Evolutionary conservation across 2,113 vertebrate genomes (phyloP), one percentile per base, ranked within the genome.

Genomic region (Cyanoramphus novaezelandiae): DNA sequence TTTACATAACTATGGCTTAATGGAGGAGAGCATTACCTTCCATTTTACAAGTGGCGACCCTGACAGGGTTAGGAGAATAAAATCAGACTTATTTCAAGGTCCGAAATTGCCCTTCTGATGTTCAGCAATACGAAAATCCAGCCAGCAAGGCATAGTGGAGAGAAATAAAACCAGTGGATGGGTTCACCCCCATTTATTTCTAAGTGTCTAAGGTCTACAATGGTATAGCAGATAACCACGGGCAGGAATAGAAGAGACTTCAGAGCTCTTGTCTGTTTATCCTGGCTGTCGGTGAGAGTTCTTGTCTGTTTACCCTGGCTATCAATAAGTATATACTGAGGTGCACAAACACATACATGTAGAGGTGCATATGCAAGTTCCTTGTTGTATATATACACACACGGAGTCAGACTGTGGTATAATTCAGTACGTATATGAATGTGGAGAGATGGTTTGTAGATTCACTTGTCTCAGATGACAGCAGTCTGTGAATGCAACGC

Each of bases 251-350:
- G 46, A 55, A 39, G 28, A 55, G 37, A 5, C 37, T 28, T 24
- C 0, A 28, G 14, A 20, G 29, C 5, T 35, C 43, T 19, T 7
- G 14, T 17, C 50, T 71, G 33, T 11, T 67, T 7, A 2, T 9
- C 1, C 12, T 4, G 9, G 35, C 37, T 31, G 1, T 17, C 43
- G 10, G 19, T 46, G 46, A 25, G 14, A 17, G 29, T 6, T 33
- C 43, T 20, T 7, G 15, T 17, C 50, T 71, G n/a, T 11, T 68
- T 7, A 2, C 6, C 1, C 12, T 4, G 8, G 35, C 37, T 33
- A 2, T 19, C 63, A 10, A 24, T 7, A 5, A 3, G 11, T 6
- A 2, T 10, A 0, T 9, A 8, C 20, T 8, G 1, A 23, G 16
- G 11, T 25, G 41, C 31, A 15, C 21, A 28, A 24, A 23, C 28